Base-by-base conservation (phyloP, 2,113 vertebrate genomes). In the Dendropsophus ebraccatus region DNA sequence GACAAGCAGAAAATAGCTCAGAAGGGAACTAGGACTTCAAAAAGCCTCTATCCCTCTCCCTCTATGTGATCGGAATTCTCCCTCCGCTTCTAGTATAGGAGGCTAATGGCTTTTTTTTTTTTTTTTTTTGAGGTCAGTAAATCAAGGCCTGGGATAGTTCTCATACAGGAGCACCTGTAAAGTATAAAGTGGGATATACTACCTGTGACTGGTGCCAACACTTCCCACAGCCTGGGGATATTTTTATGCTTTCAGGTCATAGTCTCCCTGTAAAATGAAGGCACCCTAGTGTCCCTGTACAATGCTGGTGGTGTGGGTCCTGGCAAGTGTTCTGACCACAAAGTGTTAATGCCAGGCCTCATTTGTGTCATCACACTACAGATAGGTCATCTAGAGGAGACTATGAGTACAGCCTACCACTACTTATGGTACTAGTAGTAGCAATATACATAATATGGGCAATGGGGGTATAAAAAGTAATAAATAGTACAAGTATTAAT, bases 1-100 rank as follows among this genome's bases (percentile, higher is more conserved):
- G 94, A 94, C 93, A 95, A 92, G 95, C 94, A 92, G 93, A 94
- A 94, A 95, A 92, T 89, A 91, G 91, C 92, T 94, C 91, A 90
- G 91, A 89, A 92, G 88, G 91, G 88, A 91, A 88, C 88, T 88
- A 90, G 89, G 90, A 90, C 90, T 90, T 93, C 90, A 90, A 89
- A 90, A 89, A 91, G 89, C 88, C 85, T 76, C 6, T n/a, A 4
- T 35, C 14, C 84, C 47, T 83, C 10, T 28, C 54, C 25, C 58
- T 35, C 52, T 76, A 89, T 92, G 90, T 92, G 91, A 90, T 90
- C 86, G 88, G 88, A 88, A 87, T 91, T 91, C 75, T 62, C 77
- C 86, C 90, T 91, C 88, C 88, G 35, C 91, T 90, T 90, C 81
- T 90, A 91, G 90, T 88, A 89, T 85, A 88, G 87, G 88, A 89